Conservation (phyloP, 2,113 vertebrate species). For the Anthoscopus minutus region DNA sequence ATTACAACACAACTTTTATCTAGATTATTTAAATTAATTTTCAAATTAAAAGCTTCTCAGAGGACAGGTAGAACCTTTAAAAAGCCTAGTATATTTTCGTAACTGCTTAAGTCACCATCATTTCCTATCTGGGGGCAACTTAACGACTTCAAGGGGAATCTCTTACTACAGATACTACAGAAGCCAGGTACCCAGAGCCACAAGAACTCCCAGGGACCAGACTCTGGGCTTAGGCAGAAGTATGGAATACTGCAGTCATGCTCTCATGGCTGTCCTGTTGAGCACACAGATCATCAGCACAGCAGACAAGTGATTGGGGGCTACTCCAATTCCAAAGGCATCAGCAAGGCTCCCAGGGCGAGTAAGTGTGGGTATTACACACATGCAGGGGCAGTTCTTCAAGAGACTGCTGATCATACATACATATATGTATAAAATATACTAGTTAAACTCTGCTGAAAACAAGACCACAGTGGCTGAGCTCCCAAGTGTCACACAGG, state of each 20-base stretch:
- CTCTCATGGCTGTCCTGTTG: not conserved
- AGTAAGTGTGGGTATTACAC: not conserved
- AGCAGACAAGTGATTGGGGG: accelerated
- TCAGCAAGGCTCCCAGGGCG: not conserved
- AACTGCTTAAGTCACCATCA: not conserved
- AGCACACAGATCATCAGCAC: not conserved
- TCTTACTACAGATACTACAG: not conserved
- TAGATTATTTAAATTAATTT: not conserved
- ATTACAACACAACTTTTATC: not conserved
- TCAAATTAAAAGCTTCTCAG: not conserved
- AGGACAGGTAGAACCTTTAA: not conserved
- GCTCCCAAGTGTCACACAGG: not conserved
- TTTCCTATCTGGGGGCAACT: not conserved
- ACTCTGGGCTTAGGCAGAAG: not conserved
- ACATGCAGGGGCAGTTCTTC: not conserved
- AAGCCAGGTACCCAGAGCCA: not conserved
- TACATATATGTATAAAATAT: not conserved
- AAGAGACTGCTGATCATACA: not conserved
- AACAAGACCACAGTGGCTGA: not conserved
- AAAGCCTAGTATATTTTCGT: not conserved
- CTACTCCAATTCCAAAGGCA: not conserved
- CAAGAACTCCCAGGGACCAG: not conserved
- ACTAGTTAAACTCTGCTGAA: not conserved
- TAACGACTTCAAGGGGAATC: not conserved
- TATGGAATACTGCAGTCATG: accelerated